Conservation (phyloP, 2,113 vertebrate species). For the Pterocles burchelli region DNA sequence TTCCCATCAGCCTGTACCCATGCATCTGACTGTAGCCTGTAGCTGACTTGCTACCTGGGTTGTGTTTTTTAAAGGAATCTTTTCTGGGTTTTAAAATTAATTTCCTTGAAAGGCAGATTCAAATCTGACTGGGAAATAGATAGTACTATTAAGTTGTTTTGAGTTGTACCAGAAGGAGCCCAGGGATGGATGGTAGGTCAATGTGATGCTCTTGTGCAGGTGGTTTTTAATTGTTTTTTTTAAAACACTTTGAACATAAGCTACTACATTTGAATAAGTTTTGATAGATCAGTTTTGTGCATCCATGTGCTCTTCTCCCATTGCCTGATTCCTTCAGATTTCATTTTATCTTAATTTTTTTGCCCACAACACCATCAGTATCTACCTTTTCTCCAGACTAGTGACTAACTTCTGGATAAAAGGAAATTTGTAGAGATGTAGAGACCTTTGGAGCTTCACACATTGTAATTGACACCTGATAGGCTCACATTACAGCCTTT, state of each 20-base stretch:
- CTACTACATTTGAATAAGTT: background rate
- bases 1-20: background rate
- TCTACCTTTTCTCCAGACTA: background rate
- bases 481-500: background rate
- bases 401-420: background rate
- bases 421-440: background rate
- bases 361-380: background rate
- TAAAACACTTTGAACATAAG: background rate
- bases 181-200: background rate
- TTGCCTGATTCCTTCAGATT: background rate
- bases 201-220: background rate
- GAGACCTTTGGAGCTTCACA: background rate
- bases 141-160: background rate
- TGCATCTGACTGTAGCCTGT: background rate
- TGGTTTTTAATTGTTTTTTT: background rate
- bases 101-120: conserved; percentile 15
- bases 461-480: background rate
- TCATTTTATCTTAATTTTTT: background rate
- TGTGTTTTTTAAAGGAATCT: background rate
- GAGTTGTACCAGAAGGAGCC: background rate
- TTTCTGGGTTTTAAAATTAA: background rate
- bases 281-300: background rate
- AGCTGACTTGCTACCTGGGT: background rate
- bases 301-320: background rate
- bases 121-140: background rate